These are phyloP conservation scores for Australoheros scitulus DNA, from an alignment of 2,113 vertebrate genomes.

Conservation along the genomic window DNA sequence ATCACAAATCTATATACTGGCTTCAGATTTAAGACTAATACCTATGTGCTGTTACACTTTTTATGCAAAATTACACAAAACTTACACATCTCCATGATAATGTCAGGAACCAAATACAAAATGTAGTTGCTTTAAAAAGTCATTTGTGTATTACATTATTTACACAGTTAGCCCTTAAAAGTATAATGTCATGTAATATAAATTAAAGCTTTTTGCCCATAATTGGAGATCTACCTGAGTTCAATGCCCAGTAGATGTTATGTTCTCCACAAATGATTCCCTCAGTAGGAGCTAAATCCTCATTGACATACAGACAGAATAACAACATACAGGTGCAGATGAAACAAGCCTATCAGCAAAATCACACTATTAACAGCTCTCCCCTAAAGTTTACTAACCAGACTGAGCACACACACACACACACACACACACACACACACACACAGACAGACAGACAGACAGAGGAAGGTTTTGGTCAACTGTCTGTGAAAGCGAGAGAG, in stretches of 20 bases:
- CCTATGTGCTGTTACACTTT: too few species aligned
- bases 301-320: neutral
- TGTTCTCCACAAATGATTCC: neutral
- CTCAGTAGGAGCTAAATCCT: neutral
- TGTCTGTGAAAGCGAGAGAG: conserved; percentile 15
- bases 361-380: neutral
- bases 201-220: neutral
- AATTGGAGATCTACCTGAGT: neutral
- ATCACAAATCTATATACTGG: too few species aligned
- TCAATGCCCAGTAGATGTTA: too few species aligned
- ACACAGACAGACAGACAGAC: neutral
- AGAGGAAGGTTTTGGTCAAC: conserved; percentile 17
- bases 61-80: too few species aligned
- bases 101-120: neutral
- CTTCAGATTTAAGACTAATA: too few species aligned
- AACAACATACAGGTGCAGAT: neutral
- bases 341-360: neutral
- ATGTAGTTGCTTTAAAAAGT: neutral
- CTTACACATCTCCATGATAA: too few species aligned
- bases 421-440: neutral
- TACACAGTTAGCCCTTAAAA: neutral
- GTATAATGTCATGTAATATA: neutral
- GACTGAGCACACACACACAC: neutral
- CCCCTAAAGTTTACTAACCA: too few species aligned
- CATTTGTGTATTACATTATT: neutral